Evolutionary conservation across 1,140 invertebrate species (phyloP).

Genomic region (Choristoneura fumiferana): DNA sequence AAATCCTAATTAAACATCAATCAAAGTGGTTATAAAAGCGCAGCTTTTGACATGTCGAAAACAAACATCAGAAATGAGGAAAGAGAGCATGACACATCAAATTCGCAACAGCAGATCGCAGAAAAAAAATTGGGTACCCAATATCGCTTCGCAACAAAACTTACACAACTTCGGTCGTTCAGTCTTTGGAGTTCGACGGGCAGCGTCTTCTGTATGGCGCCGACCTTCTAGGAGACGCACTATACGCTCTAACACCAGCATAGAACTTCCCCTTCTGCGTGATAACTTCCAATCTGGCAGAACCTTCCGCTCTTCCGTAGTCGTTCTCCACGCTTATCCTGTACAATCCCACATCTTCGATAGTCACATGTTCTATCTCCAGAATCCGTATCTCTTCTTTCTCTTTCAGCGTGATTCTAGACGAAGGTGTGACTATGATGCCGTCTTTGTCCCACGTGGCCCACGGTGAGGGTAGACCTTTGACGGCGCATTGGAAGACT

Average conservation of each 20-base stretch:
- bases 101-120: conserved; percentile 17
- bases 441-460: conserved; percentile 90
- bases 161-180: conserved; percentile 27
- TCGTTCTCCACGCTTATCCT: conserved; percentile 90
- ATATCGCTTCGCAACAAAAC: conserved; percentile 33
- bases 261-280: conserved; percentile 64
- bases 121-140: conserved; percentile 47
- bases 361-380: conserved; percentile 87
- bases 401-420: conserved; percentile 85
- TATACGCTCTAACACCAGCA: conserved; percentile 51
- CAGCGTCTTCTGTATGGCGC: conserved; percentile 43
- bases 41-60: not conserved
- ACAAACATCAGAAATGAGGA: conserved; percentile 15
- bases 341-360: conserved; percentile 90
- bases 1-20: too few relatives aligned
- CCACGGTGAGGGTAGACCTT: conserved; percentile 87
- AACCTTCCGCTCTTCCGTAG: conserved; percentile 88
- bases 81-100: not conserved
- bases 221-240: conserved; percentile 50
- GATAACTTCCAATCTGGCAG: conserved; percentile 89
- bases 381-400: conserved; percentile 89
- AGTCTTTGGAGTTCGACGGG: conserved; percentile 61
- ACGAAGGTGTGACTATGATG: conserved; percentile 80
- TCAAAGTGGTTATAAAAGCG: too few relatives aligned
- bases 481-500: conserved; percentile 88